A percentile compares a stretch with the other conserved stretches of the same genome.
Evolutionary conservation across 2,888 invertebrate species (phyloP).

Genomic region (Yponomeuta evonymella): DNA sequence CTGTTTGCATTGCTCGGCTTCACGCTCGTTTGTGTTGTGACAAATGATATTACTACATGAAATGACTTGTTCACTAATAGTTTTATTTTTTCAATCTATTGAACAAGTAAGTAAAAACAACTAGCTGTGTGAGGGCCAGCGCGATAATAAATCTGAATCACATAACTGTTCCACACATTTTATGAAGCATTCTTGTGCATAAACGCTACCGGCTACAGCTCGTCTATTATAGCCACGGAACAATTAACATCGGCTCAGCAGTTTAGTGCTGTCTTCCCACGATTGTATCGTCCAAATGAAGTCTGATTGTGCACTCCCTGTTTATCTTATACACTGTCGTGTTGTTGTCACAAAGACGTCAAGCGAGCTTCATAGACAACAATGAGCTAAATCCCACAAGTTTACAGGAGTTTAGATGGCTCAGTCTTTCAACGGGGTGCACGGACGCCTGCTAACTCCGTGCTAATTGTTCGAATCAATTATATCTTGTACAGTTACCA

Average conservation of each 20-base stretch:
- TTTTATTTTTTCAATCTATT: slow-evolving; percentile 2
- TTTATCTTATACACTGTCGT: slow-evolving; percentile 36
- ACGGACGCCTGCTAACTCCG: not conserved
- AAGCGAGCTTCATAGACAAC: slow-evolving; percentile 11
- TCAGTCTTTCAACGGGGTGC: not conserved
- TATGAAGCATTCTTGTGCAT: not conserved
- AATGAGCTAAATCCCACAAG: slow-evolving; percentile 8
- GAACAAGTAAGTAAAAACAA: not conserved
- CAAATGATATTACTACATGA: slow-evolving; percentile 39
- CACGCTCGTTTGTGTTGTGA: slow-evolving; percentile 46
- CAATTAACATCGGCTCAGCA: slow-evolving; percentile 25
- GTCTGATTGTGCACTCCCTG: slow-evolving; percentile 52
- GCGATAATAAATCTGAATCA: not conserved
- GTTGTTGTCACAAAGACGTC: slow-evolving; percentile 16
- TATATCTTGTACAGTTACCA: slow-evolving; percentile 4
- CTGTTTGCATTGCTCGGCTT: slow-evolving; percentile 41
- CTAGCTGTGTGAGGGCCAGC: not conserved
- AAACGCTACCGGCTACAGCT: not conserved
- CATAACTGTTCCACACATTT: slow-evolving; percentile 18
- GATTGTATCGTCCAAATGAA: slow-evolving; percentile 53
- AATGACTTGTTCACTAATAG: slow-evolving; percentile 13
- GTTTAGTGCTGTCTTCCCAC: slow-evolving; percentile 63
- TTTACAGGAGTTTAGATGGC: not conserved
- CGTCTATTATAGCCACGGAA: not conserved
- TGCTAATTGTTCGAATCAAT: slow-evolving; percentile 9